Evolutionary conservation across 1,140 invertebrate genomes (phyloP), one percentile per base, ranked within the genome.

Genomic region (Armadillidium nasatum): DNA sequence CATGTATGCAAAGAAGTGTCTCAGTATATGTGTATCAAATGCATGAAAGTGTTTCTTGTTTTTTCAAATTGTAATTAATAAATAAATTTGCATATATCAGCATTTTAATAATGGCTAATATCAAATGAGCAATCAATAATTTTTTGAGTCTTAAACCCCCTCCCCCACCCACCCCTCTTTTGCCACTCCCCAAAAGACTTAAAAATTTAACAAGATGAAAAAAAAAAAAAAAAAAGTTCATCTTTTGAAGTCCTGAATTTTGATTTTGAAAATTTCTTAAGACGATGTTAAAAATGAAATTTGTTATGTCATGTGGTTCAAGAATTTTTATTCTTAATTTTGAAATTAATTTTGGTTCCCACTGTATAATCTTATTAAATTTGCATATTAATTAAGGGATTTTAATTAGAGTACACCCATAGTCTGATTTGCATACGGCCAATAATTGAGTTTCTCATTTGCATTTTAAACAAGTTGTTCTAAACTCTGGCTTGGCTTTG

Each of bases 281-380:
- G 50, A 33, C 33, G 33, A 33, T 33, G 33, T 1, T 3, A 33
- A 33, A 33, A 60, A 60, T n/a, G n/a, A 60, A 60, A 60, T 60
- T 60, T 76, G 74, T 78, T 78, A 72, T 74, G 76, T 71, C 71
- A 76, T 76, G 68, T 78, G 74, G 44, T 76, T 72, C 72, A 76
- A 72, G 75, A 76, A 81, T 76, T 81, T 80, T 78, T 76, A 78
- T 72, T 73, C 77, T 76, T 81, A 81, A 81, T 81, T 81, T 81
- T 75, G 75, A 78, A 81, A 81, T 81, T 81, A 81, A 81, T 81
- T 81, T 81, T 73, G 77, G 79, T 76, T 77, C 77, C 79, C 77
- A 78, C 72, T 78, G 79, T 81, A 76, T 81, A 81, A 81, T 81
- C 79, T 81, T 81, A 81, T 81, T 81, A 81, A 81, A 81, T 81